These are phyloP conservation scores for Morone chrysops DNA, from an alignment of 2,113 vertebrate genomes.

Conservation along the genomic window DNA sequence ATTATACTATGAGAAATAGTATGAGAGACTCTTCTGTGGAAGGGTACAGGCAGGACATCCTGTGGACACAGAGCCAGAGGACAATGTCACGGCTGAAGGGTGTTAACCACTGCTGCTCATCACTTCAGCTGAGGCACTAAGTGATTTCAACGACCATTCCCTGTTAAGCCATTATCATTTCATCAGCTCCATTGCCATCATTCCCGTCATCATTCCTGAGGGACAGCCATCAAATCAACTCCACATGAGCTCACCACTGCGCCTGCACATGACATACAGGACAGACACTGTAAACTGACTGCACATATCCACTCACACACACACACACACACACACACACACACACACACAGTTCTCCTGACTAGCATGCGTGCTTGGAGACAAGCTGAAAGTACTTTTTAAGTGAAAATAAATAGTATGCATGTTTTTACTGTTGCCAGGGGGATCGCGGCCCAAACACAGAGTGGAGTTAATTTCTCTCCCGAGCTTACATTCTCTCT, in stretches of 20 bases:
- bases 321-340: not conserved
- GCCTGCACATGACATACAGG: conserved; percentile 16
- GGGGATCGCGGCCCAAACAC: conserved; percentile 76
- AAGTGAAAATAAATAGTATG: conserved; percentile 46
- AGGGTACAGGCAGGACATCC: not conserved
- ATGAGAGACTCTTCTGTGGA: not conserved
- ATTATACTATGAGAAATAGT: not conserved
- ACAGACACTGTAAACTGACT: conserved; percentile 22
- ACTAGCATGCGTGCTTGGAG: conserved; percentile 20
- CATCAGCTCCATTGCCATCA: conserved; percentile 44
- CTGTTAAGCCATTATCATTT: conserved; percentile 44
- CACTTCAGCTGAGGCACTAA: conserved; percentile 35
- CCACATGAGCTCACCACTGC: conserved; percentile 31
- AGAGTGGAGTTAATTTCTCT: conserved; percentile 72
- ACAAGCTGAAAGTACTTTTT: conserved; percentile 33
- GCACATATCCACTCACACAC: conserved; percentile 5
- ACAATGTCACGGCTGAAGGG: conserved; percentile 2
- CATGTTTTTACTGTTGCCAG: conserved; percentile 81
- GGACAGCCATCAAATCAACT: conserved; percentile 24
- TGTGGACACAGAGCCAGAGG: not conserved
- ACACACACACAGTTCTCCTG: not conserved
- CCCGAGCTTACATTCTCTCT: conserved; percentile 60
- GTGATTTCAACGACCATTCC: conserved; percentile 50
- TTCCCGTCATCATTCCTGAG: conserved; percentile 32
- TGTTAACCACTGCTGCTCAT: conserved; percentile 35